phyloP scores from a whole-genome alignment of 2,797 vertebrate species.

The Macropodus opercularis region DNA sequence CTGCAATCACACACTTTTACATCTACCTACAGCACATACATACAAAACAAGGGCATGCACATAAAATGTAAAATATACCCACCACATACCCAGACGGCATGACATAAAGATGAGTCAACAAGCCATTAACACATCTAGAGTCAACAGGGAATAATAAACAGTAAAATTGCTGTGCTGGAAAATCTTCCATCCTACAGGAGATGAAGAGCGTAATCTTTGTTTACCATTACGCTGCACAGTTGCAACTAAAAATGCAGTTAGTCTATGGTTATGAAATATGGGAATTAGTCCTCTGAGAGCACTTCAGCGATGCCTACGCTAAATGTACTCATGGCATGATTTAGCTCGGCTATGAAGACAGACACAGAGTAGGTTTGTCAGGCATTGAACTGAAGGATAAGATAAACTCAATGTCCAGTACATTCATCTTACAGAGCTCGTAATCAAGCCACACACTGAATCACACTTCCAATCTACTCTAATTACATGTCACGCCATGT shows the following conservation, averaged over 20 bases:
- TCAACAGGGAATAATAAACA: slow-evolving; percentile 21
- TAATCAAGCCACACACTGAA: background rate
- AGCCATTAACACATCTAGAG: slow-evolving; percentile 16
- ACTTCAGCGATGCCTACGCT: background rate
- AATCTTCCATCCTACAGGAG: slow-evolving; percentile 14
- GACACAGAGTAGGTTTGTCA: background rate
- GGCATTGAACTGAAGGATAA: background rate
- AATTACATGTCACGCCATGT: background rate
- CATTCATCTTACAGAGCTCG: background rate
- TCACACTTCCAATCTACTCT: background rate
- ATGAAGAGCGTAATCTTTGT: slow-evolving; percentile 17
- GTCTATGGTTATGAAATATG: slow-evolving; percentile 11
- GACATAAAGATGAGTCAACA: slow-evolving; percentile 30
- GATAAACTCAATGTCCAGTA: background rate
- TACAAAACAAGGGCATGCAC: slow-evolving; percentile 12
- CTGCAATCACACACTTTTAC: slow-evolving; percentile 5
- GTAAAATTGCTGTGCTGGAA: slow-evolving; percentile 26
- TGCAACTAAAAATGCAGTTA: slow-evolving; percentile 7
- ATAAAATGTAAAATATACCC: slow-evolving; percentile 22
- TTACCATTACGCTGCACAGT: slow-evolving; percentile 4
- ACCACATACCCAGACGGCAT: slow-evolving; percentile 7
- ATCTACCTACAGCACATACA: background rate
- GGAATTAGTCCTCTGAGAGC: slow-evolving; percentile 9
- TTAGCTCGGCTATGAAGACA: slow-evolving; percentile 20
- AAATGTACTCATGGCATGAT: slow-evolving; percentile 12